Percentiles rank a stretch among this genome's conserved stretches.
Evolutionary conservation across 2,797 vertebrate species (phyloP).

Genomic region (Mallotus villosus): DNA sequence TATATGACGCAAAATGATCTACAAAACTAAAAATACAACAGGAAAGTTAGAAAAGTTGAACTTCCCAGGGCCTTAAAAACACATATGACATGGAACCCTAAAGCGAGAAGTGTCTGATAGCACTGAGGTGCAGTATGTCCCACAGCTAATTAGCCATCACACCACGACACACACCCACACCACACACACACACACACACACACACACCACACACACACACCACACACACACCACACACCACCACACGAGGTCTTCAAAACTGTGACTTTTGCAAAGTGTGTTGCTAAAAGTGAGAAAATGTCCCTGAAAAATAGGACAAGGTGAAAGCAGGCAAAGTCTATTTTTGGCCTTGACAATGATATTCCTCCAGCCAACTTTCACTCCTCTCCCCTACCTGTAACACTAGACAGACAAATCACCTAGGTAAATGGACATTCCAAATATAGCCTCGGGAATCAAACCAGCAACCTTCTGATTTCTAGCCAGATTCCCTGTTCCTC

Average conservation of each 20-base stretch:
- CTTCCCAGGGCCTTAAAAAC: too few species aligned
- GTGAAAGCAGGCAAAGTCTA: slow-evolving; percentile 9
- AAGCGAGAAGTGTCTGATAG: too few species aligned
- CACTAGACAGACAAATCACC: slow-evolving; percentile 16
- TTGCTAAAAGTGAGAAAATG: background rate
- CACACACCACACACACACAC: too few species aligned
- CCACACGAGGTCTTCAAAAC: background rate
- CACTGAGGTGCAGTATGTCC: background rate
- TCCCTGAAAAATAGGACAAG: slow-evolving; percentile 15
- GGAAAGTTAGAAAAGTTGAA: too few species aligned
- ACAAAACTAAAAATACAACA: too few species aligned
- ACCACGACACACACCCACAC: background rate
- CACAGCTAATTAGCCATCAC: background rate
- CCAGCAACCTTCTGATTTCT: too few species aligned
- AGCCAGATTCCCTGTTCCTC: too few species aligned
- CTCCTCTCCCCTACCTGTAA: background rate
- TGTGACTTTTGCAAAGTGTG: background rate
- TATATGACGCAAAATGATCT: too few species aligned
- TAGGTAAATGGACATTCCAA: slow-evolving; percentile 18
- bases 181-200: background rate
- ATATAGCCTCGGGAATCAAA: too few species aligned
- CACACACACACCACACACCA: background rate
- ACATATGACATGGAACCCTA: too few species aligned
- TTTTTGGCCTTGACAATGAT: slow-evolving; percentile 17
- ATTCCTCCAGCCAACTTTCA: slow-evolving; percentile 11